Evolutionary conservation across 2,888 invertebrate species (phyloP).

Genomic region (Bombylius discolor): DNA sequence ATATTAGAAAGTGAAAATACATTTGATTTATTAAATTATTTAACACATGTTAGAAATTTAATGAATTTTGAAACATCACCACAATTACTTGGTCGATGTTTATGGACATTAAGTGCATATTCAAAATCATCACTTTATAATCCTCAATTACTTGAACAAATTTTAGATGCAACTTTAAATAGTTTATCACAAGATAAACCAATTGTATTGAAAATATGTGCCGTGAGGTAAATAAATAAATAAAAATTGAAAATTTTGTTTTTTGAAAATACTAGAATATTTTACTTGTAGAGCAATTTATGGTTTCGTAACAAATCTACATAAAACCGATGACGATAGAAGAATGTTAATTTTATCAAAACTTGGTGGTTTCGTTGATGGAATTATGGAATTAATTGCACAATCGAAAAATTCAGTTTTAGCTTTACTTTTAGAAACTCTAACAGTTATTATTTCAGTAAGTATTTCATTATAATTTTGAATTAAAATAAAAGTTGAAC

Average conservation of each 20-base stretch:
- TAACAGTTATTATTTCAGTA: slow-evolving; percentile 41
- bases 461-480: slow-evolving; percentile 13
- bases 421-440: slow-evolving; percentile 40
- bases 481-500: too few relatives aligned
- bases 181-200: slow-evolving; percentile 31
- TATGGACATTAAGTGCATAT: slow-evolving; percentile 34
- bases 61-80: slow-evolving; percentile 30
- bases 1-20: slow-evolving; percentile 30
- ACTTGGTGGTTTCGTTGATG: slow-evolving; percentile 41
- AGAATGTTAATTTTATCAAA: slow-evolving; percentile 34
- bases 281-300: slow-evolving; percentile 23
- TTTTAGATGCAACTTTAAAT: slow-evolving; percentile 27
- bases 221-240: slow-evolving; percentile 23
- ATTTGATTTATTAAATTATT: slow-evolving; percentile 33
- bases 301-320: slow-evolving; percentile 39
- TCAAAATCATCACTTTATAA: slow-evolving; percentile 32
- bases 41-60: slow-evolving; percentile 30
- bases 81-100: slow-evolving; percentile 30
- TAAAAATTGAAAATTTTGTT: neutral
- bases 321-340: slow-evolving; percentile 35
- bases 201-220: slow-evolving; percentile 29
- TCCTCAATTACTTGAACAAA: slow-evolving; percentile 31
- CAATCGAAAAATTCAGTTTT: slow-evolving; percentile 40
- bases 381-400: slow-evolving; percentile 38
- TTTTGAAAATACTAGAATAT: neutral